Evolutionary conservation across 1,140 invertebrate species (phyloP).

Genomic region (Atta colombica): DNA sequence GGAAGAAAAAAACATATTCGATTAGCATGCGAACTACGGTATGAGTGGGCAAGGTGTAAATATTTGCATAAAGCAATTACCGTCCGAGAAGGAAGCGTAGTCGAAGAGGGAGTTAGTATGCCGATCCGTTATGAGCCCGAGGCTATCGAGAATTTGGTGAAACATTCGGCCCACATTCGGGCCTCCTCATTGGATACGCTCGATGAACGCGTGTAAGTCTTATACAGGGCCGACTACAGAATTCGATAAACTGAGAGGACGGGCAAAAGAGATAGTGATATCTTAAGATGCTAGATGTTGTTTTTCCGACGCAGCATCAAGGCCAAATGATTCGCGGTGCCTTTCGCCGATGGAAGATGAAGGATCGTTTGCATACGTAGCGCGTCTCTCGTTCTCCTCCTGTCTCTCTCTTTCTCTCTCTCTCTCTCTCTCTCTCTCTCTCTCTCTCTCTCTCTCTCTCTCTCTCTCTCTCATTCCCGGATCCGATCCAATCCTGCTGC

Average conservation of each 20-base stretch:
- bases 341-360: conserved; percentile 68
- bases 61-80: conserved; percentile 67
- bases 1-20: conserved; percentile 10
- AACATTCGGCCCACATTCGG: conserved; percentile 78
- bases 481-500: conserved; percentile 56
- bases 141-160: conserved; percentile 83
- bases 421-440: background rate
- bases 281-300: background rate
- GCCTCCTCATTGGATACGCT: conserved; percentile 28
- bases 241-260: background rate
- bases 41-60: conserved; percentile 41
- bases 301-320: conserved; percentile 51
- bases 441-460: background rate
- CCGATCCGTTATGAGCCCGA: conserved; percentile 83
- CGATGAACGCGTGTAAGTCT: background rate
- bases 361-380: conserved; percentile 13
- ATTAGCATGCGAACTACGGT: conserved; percentile 58
- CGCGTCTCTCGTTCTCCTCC: background rate
- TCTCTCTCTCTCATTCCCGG: background rate
- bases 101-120: conserved; percentile 82
- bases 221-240: conserved; percentile 31
- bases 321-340: conserved; percentile 39
- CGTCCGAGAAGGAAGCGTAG: conserved; percentile 56
- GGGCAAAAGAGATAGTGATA: background rate
- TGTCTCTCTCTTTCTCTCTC: background rate